A percentile compares a stretch with the other conserved stretches of the same genome.
phyloP scores from a whole-genome alignment of 2,888 invertebrate species.

The Ryuthela nishihirai region DNA sequence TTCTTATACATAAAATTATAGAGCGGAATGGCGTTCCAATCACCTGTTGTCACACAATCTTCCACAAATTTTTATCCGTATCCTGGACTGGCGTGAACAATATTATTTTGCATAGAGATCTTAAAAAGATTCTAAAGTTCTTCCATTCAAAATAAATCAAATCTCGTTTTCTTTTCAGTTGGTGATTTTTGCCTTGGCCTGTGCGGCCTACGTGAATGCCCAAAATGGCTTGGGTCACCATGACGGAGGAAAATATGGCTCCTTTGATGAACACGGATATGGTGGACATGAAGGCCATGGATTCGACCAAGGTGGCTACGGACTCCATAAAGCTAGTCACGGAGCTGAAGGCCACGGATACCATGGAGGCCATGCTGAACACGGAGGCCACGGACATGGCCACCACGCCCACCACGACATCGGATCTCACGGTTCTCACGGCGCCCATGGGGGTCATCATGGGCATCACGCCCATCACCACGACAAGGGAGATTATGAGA shows the following conservation, averaged over 20 bases:
- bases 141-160: too few relatives aligned
- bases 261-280: too few relatives aligned
- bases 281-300: slow-evolving; percentile 18
- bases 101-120: too few relatives aligned
- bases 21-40: too few relatives aligned
- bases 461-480: slow-evolving; percentile 10
- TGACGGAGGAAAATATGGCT: too few relatives aligned
- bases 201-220: neutral
- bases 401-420: slow-evolving; percentile 14
- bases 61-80: too few relatives aligned
- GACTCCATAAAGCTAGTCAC: slow-evolving; percentile 6
- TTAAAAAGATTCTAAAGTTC: too few relatives aligned
- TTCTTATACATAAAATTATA: too few relatives aligned
- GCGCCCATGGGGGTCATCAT: slow-evolving; percentile 10
- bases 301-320: slow-evolving; percentile 8
- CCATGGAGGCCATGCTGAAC: slow-evolving; percentile 5
- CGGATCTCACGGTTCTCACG: slow-evolving; percentile 5
- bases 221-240: slow-evolving; percentile 3
- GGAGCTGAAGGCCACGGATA: slow-evolving; percentile 9
- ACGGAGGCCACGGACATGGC: slow-evolving; percentile 9
- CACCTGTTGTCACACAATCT: too few relatives aligned
- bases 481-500: slow-evolving; percentile 22
- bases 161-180: slow-evolving; percentile 6
- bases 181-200: neutral
- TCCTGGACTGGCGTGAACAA: too few relatives aligned